Evolutionary conservation across 2,888 invertebrate genomes (phyloP).

Genomic region (Oeneis ivallda): DNA sequence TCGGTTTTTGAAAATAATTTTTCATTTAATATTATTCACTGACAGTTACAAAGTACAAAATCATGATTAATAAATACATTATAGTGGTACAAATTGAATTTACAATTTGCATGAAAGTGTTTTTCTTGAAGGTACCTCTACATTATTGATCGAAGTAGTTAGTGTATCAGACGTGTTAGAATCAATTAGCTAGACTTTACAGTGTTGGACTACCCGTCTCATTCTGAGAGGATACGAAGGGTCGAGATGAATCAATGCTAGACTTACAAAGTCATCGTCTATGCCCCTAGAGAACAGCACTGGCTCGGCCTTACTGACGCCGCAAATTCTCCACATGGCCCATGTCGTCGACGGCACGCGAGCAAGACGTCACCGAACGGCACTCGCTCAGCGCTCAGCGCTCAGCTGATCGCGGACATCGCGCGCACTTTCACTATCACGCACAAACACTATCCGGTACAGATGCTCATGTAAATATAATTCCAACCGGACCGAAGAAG

Average conservation of each 20-base stretch:
- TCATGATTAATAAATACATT: no score
- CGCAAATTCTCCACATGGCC: constrained; percentile 80
- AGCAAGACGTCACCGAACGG: constrained; percentile 52
- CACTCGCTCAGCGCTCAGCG: constrained; percentile 31
- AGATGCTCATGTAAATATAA: constrained; percentile 59
- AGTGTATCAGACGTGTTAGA: neutral
- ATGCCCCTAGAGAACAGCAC: constrained; percentile 63
- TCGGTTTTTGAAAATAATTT: no score
- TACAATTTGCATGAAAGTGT: no score
- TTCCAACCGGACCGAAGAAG: constrained; percentile 59
- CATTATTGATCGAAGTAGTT: no score
- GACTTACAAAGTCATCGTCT: constrained; percentile 74
- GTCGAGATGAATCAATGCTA: constrained; percentile 30
- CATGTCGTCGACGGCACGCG: constrained; percentile 69
- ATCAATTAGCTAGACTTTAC: constrained; percentile 18
- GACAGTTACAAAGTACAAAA: no score
- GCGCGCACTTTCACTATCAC: constrained; percentile 71
- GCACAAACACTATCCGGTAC: constrained; percentile 32
- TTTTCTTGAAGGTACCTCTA: no score
- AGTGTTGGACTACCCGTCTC: no score
- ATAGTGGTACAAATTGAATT: no score
- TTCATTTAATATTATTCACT: no score
- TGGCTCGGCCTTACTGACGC: constrained; percentile 75
- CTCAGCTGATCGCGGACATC: constrained; percentile 69
- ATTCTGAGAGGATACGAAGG: no score